Evolutionary conservation across 1,140 invertebrate genomes (phyloP).

Genomic region (Sarcophaga bullata): DNA sequence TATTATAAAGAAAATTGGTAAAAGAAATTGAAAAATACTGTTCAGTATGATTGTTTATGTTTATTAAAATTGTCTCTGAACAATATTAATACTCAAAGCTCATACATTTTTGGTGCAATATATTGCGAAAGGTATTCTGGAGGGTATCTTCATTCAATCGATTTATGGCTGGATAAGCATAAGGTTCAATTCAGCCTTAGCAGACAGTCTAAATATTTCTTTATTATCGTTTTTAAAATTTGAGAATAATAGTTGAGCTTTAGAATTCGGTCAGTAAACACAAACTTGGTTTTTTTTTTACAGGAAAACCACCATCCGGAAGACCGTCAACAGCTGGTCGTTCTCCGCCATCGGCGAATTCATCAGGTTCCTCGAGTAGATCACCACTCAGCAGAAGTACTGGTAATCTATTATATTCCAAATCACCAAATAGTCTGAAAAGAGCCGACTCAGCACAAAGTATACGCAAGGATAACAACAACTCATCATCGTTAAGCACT

Average conservation of each 20-base stretch:
- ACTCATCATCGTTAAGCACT: slow-evolving; percentile 58
- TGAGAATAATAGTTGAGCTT: no score
- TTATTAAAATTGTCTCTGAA: no score
- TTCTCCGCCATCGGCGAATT: slow-evolving; percentile 62
- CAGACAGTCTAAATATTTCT: background rate
- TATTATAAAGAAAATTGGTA: background rate
- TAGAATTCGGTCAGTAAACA: no score
- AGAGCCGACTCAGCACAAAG: slow-evolving; percentile 68
- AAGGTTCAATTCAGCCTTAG: no score
- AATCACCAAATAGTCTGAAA: slow-evolving; percentile 63
- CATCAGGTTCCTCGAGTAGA: slow-evolving; percentile 64
- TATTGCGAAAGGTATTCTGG: no score
- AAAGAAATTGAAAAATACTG: no score
- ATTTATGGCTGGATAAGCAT: no score
- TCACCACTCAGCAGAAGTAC: slow-evolving; percentile 62
- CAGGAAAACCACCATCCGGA: slow-evolving; percentile 69
- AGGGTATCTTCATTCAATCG: no score
- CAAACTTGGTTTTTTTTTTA: background rate
- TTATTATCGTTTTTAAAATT: background rate
- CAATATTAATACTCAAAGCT: no score
- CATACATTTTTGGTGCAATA: no score
- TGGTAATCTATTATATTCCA: slow-evolving; percentile 65
- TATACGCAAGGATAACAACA: slow-evolving; percentile 60
- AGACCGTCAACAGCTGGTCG: slow-evolving; percentile 53
- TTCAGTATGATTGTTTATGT: no score